phyloP scores from a whole-genome alignment of 2,888 invertebrate genomes.

The Lagria hirta region DNA sequence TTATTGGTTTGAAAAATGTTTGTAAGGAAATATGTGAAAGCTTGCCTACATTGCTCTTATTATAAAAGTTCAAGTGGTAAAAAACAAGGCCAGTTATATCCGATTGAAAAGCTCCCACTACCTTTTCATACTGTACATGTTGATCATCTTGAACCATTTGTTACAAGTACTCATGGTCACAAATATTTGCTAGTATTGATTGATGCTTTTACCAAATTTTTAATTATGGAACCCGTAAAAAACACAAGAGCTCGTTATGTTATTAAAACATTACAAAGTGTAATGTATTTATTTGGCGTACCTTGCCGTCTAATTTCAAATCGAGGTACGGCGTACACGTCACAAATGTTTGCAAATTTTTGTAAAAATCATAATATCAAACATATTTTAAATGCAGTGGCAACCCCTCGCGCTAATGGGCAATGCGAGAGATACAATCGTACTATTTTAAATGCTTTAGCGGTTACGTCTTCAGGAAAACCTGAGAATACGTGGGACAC shows the following conservation, averaged over 20 bases:
- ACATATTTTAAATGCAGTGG: slow-evolving; percentile 27
- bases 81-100: slow-evolving; percentile 35
- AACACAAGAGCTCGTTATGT: slow-evolving; percentile 28
- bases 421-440: slow-evolving; percentile 20
- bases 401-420: slow-evolving; percentile 22
- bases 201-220: slow-evolving; percentile 39
- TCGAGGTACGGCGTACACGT: slow-evolving; percentile 29
- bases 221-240: slow-evolving; percentile 33
- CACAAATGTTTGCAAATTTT: slow-evolving; percentile 19
- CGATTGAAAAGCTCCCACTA: slow-evolving; percentile 32
- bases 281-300: slow-evolving; percentile 34
- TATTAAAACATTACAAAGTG: slow-evolving; percentile 20
- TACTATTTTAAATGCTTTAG: slow-evolving; percentile 6
- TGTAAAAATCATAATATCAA: slow-evolving; percentile 19
- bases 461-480: slow-evolving; percentile 26
- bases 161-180: slow-evolving; percentile 31
- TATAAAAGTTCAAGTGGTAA: slow-evolving; percentile 31
- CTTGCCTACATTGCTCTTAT: slow-evolving; percentile 40
- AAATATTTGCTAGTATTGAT: slow-evolving; percentile 35
- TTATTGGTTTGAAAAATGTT: slow-evolving; percentile 37
- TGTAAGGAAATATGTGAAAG: slow-evolving; percentile 38
- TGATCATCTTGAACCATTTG: slow-evolving; percentile 41
- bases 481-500: slow-evolving; percentile 32
- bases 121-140: slow-evolving; percentile 25
- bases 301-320: slow-evolving; percentile 27